Conservation (phyloP, 2,113 vertebrate species). For the Tor tambroides region DNA sequence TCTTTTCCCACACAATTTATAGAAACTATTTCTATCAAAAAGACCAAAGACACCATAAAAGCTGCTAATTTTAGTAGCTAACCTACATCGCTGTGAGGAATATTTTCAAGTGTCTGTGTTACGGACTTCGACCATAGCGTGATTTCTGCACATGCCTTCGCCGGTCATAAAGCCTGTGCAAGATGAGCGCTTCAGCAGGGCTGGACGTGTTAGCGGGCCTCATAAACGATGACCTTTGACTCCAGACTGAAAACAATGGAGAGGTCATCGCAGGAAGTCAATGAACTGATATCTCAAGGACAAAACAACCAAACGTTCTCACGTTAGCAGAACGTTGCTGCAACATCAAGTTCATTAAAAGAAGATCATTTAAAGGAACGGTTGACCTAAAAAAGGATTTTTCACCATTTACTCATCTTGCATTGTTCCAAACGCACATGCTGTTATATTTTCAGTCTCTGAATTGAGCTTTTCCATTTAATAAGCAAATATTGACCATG, state of each 20-base stretch:
- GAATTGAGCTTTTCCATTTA: too few species aligned
- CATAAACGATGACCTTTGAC: background rate
- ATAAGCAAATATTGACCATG: too few species aligned
- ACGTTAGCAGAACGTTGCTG: background rate
- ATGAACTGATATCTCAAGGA: slow-evolving; percentile 2
- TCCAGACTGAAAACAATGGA: background rate
- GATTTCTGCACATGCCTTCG: background rate
- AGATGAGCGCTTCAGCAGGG: too few species aligned
- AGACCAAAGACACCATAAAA: background rate
- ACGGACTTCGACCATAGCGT: background rate
- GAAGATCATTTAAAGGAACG: too few species aligned
- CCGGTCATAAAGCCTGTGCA: background rate
- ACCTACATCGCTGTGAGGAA: background rate
- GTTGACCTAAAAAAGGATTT: too few species aligned
- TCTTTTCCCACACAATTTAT: background rate
- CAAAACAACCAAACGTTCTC: background rate
- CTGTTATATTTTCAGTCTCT: too few species aligned
- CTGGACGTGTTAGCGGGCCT: background rate
- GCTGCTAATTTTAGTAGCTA: background rate
- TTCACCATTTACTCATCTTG: too few species aligned
- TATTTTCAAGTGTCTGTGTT: slow-evolving; percentile 48
- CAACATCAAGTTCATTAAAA: background rate
- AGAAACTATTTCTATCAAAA: background rate
- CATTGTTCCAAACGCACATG: too few species aligned
- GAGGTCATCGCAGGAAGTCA: too few species aligned